These are phyloP conservation scores for Pimpla rufipes DNA, from an alignment of 2,888 invertebrate species.

Conservation along the genomic window DNA sequence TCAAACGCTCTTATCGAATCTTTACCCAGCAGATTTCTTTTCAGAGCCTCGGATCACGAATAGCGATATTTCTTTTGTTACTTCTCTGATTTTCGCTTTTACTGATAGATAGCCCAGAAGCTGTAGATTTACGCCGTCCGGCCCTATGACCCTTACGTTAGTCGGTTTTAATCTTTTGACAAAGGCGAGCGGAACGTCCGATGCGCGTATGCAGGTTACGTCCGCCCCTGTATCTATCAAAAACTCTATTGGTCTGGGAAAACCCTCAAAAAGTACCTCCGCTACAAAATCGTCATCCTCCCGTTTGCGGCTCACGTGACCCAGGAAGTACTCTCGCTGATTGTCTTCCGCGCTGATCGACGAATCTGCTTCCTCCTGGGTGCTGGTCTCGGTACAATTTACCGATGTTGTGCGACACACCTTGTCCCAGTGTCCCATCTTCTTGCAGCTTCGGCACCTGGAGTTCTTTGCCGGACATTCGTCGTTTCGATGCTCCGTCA, in stretches of 20 bases:
- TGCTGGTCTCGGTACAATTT: constrained; percentile 35
- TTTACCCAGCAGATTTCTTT: constrained; percentile 65
- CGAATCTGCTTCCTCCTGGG: background rate
- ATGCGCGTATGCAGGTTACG: constrained; percentile 54
- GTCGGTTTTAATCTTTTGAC: constrained; percentile 41
- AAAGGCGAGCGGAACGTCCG: constrained; percentile 38
- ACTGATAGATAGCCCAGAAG: constrained; percentile 54
- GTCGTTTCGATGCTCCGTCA: constrained; percentile 25
- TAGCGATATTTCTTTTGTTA: constrained; percentile 29
- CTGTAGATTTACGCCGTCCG: constrained; percentile 59
- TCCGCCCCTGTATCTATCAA: constrained; percentile 66
- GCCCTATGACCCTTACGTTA: constrained; percentile 58
- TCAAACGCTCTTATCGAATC: constrained; percentile 56
- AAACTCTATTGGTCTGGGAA: constrained; percentile 35
- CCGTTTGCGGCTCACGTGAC: background rate
- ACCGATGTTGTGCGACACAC: constrained; percentile 68
- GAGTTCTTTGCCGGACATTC: constrained; percentile 70
- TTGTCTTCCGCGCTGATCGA: background rate
- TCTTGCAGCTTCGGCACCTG: constrained; percentile 68
- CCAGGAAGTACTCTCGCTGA: background rate
- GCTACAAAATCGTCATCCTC: background rate
- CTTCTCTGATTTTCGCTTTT: constrained; percentile 37
- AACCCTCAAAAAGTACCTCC: constrained; percentile 34
- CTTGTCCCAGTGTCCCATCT: constrained; percentile 70
- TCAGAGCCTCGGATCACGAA: constrained; percentile 62